Base-by-base conservation (phyloP, 1,140 invertebrate species). In the Diabrotica virgifera region DNA sequence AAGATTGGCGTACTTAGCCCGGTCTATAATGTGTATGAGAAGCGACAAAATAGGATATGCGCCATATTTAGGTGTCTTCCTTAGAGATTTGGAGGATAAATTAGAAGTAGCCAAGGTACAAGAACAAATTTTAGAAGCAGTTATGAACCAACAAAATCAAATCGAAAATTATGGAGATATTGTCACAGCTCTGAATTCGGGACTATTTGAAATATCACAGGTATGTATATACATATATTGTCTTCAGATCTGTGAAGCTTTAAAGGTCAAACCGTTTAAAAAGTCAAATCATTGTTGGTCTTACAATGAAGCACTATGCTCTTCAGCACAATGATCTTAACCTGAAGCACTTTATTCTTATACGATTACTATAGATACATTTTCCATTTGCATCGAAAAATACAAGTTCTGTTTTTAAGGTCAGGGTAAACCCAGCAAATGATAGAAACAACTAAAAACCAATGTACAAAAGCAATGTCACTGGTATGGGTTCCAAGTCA, bases 1-100 rank as follows among this genome's bases (percentile, higher is more conserved):
- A 76, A 86, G 96, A 56, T 86, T 97, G 37, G 90, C 93, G 74
- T 97, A 97, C 81, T 80, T 99, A 73, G 93, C 94, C 2, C 85
- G 95, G 70, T 95, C 96, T n/a, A 91, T 97, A 52, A 91, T 98
- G 82, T 97, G 95, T 78, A 90, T 96, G 85, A 88, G 95, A 74
- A 94, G 93, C 72, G 91, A 93, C 64, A 89, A 90, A 73, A 86
- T 88, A 51, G 90, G 89, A 10, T 87, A 87, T 52, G 90, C 89
- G 13, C 87, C 87, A 5, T 85, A 89, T 67, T 84, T 90, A 71
- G 92, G 94, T 5, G 89, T 97, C 71, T 90, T 97, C 69, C 81
- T 97, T 52, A 89, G 95, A 66, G 93, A 97, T 75, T 81, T 98
- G 38, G 95, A 98, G 80, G 97, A 98, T 79, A 94, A 95, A 80